Base-by-base conservation (phyloP, 2,797 vertebrate species). In the Tapera naevia region DNA sequence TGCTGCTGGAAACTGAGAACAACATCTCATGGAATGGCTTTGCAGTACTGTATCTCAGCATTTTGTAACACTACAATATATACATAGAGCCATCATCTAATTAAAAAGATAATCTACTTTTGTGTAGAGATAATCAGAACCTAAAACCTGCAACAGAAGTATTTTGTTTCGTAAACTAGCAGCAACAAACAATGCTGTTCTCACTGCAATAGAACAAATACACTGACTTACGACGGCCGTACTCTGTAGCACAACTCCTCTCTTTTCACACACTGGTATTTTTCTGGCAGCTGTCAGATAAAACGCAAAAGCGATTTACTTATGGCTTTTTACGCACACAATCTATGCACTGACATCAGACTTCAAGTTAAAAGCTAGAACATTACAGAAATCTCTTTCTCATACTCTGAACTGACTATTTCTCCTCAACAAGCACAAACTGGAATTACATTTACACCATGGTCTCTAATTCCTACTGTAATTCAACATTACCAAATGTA, bases 231-330 rank as follows among this genome's bases (percentile, higher is more conserved):
- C 51, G 61, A 35, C 69, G 18, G 41, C 1, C 41, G 32, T 7
- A 33, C 17, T 30, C 51, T 57, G 51, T 8, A 80, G 65, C 62
- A 78, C 65, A 72, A 33, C 24, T 54, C 51, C 21, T n/a, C 53
- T 51, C 61, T 22, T 75, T 72, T 16, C 85, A 62, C 5, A 83
- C 62, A 37, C 19, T 0, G 4, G 19, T 50, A 76, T 22, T 69
- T 60, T 58, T 41, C 61, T 72, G 57, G 30, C 28, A 65, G 28
- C 39, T 79, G 32, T 88, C 84, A 60, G 16, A 37, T 8, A 56
- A 80, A 85, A 88, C 7, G 30, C 30, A 83, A 64, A 48, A 43
- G 51, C 69, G 76, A 60, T 80, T 95, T 90, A 43, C 56, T 92
- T 82, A 60, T 2, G 74, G 88, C 17, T 80, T 93, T 85, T 70